phyloP scores from a whole-genome alignment of 1,140 invertebrate genomes.

The Apis laboriosa region DNA sequence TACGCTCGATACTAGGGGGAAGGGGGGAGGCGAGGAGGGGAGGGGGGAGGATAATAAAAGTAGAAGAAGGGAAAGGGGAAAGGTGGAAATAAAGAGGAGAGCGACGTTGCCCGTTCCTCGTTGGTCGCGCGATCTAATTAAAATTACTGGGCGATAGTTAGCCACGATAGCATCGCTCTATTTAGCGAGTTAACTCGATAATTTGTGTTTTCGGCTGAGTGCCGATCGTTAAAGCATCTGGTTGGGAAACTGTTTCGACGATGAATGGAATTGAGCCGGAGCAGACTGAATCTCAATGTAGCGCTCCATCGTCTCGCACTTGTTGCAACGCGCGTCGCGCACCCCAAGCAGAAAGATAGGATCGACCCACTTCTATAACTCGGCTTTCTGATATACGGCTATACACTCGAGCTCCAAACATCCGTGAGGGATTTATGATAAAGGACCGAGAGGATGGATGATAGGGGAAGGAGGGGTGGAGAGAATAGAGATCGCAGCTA shows the following conservation, averaged over 20 bases:
- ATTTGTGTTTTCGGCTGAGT: conserved; percentile 65
- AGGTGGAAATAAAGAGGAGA: no score
- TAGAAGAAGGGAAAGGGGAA: background rate
- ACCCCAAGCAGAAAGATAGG: conserved; percentile 68
- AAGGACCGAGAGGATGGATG: conserved; percentile 3
- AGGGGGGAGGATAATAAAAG: no score
- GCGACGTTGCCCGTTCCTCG: conserved; percentile 30
- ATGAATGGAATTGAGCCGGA: conserved; percentile 66
- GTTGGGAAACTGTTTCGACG: conserved; percentile 58
- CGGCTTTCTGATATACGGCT: conserved; percentile 64
- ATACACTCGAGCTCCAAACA: conserved; percentile 47
- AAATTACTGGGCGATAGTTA: conserved; percentile 62
- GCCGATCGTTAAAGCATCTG: conserved; percentile 67
- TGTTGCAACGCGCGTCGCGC: conserved; percentile 64
- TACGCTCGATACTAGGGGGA: no score
- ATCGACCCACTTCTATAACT: conserved; percentile 70
- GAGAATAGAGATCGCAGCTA: background rate
- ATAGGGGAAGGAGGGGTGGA: no score
- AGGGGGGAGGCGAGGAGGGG: no score
- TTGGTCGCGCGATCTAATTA: conserved; percentile 57
- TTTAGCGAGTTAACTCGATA: conserved; percentile 64
- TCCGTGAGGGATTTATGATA: conserved; percentile 65
- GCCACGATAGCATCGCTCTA: conserved; percentile 46
- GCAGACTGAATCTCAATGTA: conserved; percentile 66
- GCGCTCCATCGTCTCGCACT: conserved; percentile 60